Percentiles rank a stretch among this genome's conserved stretches.
These are phyloP conservation scores for Drosophila mercatorum DNA, from an alignment of 2,888 invertebrate genomes.

Conservation along the genomic window DNA sequence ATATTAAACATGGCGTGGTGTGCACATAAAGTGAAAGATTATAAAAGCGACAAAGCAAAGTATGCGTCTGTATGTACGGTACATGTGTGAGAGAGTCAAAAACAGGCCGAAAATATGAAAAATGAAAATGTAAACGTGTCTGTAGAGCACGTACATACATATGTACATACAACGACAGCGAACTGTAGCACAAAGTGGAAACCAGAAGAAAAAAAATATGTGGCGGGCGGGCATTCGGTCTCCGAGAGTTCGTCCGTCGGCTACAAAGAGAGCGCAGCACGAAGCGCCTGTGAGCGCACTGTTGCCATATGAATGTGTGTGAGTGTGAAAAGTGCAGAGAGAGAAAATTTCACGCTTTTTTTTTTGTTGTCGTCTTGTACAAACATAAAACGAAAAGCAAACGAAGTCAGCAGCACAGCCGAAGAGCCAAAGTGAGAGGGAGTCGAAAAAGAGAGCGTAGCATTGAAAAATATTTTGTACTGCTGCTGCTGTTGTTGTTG, in stretches of 20 bases:
- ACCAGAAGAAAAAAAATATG: constrained; percentile 67
- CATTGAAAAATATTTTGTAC: constrained; percentile 68
- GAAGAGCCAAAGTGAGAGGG: constrained; percentile 62
- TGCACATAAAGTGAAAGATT: constrained; percentile 59
- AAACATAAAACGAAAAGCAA: constrained; percentile 77
- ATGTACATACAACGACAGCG: constrained; percentile 34
- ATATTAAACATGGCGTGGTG: constrained; percentile 51
- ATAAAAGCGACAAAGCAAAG: constrained; percentile 51
- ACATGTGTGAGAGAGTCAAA: constrained; percentile 37
- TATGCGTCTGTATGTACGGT: constrained; percentile 23
- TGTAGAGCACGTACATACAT: constrained; percentile 65
- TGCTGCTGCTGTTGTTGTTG: constrained; percentile 20
- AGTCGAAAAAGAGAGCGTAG: constrained; percentile 64
- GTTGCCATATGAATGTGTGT: constrained; percentile 5
- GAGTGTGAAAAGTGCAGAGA: constrained; percentile 73
- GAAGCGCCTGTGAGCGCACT: constrained; percentile 39
- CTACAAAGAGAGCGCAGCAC: constrained; percentile 47
- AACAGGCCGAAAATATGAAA: constrained; percentile 73
- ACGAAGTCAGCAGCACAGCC: constrained; percentile 59
- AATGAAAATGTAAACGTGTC: constrained; percentile 80
- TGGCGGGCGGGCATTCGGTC: constrained; percentile 65
- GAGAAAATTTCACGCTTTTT: constrained; percentile 73
- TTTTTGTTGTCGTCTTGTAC: constrained; percentile 54
- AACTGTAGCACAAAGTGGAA: constrained; percentile 77
- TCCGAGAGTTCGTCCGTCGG: constrained; percentile 10